Evolutionary conservation across 2,113 vertebrate genomes (phyloP), one percentile per base, ranked within the genome.

Genomic region (Microtus ochrogaster): DNA sequence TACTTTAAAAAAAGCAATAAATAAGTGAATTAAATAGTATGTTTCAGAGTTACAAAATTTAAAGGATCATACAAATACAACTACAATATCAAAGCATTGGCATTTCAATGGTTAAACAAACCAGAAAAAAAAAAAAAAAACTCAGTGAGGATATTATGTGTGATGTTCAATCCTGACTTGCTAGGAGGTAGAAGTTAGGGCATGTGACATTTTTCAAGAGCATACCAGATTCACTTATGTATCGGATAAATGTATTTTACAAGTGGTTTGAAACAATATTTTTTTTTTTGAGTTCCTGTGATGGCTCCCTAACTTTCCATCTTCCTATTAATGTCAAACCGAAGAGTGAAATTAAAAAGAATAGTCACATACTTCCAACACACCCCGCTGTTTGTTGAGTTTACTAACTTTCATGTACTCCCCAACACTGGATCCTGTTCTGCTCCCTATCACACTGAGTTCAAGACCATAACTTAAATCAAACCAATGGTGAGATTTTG

Each of bases 41-140:
- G 52, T 19, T 41, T 44, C 9, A 70, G 19, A 85, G 36, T 11
- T 2, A 70, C 19, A 39, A 3, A 49, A 39, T 81, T 21, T 85
- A 78, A n/a, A 3, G 2, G 10, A 16, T 65, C 76, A 39, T 2
- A 49, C 5, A 36, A 41, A 63, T 47, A 82, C 74, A n/a, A 4
- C 0, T 17, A 70, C 0, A 0, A 11, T 17, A 1, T 11, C 39
- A 33, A 70, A 39, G 2, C 8, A 19, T 4, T 91, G 30, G 22
- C 74, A 78, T 22, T 28, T 49, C 7, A 84, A 28, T 28, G 41
- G 2, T 52, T 85, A 61, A 61, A 82, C 22, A 21, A 72, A n/a
- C 17, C 5, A 70, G 21, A n/a, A 26, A 47, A 52, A 17, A 52
- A 19, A 76, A 76, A 17, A 47, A 52, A 17, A 36, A 21, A 76